Conservation (phyloP, 2,888 invertebrate genomes). For the Sesamia inferens region DNA sequence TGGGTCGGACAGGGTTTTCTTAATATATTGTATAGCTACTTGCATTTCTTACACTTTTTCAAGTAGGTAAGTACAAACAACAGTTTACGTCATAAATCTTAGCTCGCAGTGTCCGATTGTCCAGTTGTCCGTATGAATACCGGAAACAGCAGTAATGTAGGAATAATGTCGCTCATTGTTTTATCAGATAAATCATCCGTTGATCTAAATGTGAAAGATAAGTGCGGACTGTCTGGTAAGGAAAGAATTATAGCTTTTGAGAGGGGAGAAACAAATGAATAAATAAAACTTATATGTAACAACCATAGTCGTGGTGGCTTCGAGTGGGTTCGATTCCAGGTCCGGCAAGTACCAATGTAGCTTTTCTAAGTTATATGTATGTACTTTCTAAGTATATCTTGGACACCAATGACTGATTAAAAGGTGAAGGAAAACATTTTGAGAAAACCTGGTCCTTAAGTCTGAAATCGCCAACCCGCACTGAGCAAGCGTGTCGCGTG, state of each 20-base stretch:
- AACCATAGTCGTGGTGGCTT: too few relatives aligned
- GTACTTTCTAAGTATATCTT: too few relatives aligned
- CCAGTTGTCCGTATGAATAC: conserved; percentile 27
- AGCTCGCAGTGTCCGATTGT: conserved; percentile 11
- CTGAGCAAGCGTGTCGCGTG: too few relatives aligned
- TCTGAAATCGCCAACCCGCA: too few relatives aligned
- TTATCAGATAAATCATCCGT: conserved; percentile 18
- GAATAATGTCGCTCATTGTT: conserved; percentile 32
- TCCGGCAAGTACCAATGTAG: too few relatives aligned
- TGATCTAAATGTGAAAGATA: not conserved
- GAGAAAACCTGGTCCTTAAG: too few relatives aligned
- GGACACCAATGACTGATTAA: too few relatives aligned
- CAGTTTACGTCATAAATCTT: conserved; percentile 9
- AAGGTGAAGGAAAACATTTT: too few relatives aligned
- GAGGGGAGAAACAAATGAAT: not conserved
- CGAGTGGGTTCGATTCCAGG: too few relatives aligned
- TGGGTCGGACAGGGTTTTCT: too few relatives aligned
- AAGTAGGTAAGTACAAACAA: not conserved
- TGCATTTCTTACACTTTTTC: not conserved
- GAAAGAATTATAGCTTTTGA: not conserved
- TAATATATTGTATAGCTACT: too few relatives aligned
- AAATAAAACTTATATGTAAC: not conserved
- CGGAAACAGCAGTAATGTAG: conserved; percentile 9
- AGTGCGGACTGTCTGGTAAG: not conserved
- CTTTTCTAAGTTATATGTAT: too few relatives aligned